phyloP scores from a whole-genome alignment of 2,888 invertebrate genomes.

The Harpalus rufipes region DNA sequence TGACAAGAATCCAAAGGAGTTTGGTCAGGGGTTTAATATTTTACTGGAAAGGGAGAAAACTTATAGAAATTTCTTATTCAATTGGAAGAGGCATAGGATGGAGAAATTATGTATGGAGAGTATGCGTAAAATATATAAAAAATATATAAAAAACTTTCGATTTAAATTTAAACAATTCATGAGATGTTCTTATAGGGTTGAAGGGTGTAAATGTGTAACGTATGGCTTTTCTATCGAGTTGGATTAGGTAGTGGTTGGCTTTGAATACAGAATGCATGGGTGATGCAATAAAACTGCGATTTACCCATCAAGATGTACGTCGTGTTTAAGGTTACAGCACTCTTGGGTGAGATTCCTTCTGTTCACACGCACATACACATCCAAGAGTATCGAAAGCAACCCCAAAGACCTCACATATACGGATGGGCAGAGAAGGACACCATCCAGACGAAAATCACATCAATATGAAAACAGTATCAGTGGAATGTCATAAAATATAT shows the following conservation, averaged over 20 bases:
- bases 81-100: background rate
- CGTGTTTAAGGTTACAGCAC: constrained; percentile 77
- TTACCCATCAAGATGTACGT: constrained; percentile 77
- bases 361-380: constrained; percentile 74
- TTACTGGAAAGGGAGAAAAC: background rate
- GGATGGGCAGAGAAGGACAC: background rate
- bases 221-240: constrained; percentile 66
- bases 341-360: constrained; percentile 76
- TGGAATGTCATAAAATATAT: no score
- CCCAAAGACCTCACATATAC: background rate
- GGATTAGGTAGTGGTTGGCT: constrained; percentile 62
- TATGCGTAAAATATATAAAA: constrained; percentile 16
- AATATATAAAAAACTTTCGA: no score
- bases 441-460: no score
- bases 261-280: constrained; percentile 74
- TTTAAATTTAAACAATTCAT: constrained; percentile 4
- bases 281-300: constrained; percentile 75
- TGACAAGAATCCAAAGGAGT: constrained; percentile 49
- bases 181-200: background rate
- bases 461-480: no score
- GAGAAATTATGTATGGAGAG: background rate
- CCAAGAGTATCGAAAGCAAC: constrained; percentile 61
- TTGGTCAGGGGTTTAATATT: constrained; percentile 12
- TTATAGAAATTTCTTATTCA: background rate
- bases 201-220: constrained; percentile 12